A percentile compares a stretch with the other conserved stretches of the same genome.
These are phyloP conservation scores for Sussaba pulchella DNA, from an alignment of 2,888 invertebrate genomes.

Conservation along the genomic window DNA sequence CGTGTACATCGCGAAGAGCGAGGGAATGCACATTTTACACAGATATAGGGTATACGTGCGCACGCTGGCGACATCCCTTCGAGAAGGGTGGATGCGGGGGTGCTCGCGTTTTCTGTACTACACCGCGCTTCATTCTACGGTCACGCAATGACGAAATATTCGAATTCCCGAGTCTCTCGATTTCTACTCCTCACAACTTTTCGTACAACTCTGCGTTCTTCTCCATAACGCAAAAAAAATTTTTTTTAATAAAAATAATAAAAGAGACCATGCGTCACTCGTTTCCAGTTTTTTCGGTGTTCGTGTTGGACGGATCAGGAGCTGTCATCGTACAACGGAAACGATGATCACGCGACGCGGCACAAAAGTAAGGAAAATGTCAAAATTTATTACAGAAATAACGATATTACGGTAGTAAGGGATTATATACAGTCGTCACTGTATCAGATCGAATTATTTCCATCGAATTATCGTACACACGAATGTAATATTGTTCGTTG, in stretches of 20 bases:
- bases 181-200: constrained; percentile 7
- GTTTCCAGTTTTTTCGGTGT: constrained; percentile 25
- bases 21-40: neutral
- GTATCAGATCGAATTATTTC: neutral
- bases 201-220: neutral
- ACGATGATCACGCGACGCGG: neutral
- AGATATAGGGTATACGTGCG: too few relatives aligned
- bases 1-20: neutral
- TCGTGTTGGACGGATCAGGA: neutral
- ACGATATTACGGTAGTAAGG: neutral
- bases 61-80: too few relatives aligned
- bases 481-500: neutral
- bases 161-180: constrained; percentile 58
- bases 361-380: neutral
- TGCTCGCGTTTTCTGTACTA: constrained; percentile 43
- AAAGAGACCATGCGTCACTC: too few relatives aligned
- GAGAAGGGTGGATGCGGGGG: too few relatives aligned
- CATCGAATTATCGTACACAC: neutral
- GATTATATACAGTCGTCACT: neutral
- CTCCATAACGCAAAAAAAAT: constrained; percentile 19
- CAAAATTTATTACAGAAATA: neutral
- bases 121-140: constrained; percentile 58
- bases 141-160: constrained; percentile 65
- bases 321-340: neutral
- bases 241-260: too few relatives aligned